These are phyloP conservation scores for Ursus arctos DNA, from an alignment of 2,113 vertebrate species.

Conservation along the genomic window DNA sequence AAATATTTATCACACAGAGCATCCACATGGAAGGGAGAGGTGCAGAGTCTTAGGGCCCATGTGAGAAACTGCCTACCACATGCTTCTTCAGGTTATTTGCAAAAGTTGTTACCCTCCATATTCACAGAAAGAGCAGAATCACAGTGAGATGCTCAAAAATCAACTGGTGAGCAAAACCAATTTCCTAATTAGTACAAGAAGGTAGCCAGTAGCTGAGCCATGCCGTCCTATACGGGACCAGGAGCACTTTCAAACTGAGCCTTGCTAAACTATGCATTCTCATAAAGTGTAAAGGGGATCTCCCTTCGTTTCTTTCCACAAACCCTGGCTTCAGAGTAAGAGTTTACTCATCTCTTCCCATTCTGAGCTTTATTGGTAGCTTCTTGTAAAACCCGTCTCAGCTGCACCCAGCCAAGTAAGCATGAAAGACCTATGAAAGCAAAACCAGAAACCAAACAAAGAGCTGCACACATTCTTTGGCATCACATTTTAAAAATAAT, in stretches of 20 bases:
- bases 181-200: conserved; percentile 40
- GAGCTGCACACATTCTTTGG: background rate
- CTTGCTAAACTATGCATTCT: conserved; percentile 9
- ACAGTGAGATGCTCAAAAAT: conserved; percentile 30
- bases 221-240: background rate
- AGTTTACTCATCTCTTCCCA: conserved; percentile 76
- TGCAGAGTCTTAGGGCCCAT: background rate
- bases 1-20: background rate
- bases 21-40: background rate
- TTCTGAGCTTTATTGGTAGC: conserved; percentile 53
- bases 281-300: conserved; percentile 43
- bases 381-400: conserved; percentile 72
- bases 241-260: background rate
- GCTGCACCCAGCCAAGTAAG: conserved; percentile 21
- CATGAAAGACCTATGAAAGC: conserved; percentile 57
- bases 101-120: background rate
- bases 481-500: background rate
- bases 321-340: conserved; percentile 22
- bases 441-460: conserved; percentile 56
- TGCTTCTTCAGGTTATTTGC: background rate
- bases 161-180: background rate
- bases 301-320: conserved; percentile 28
- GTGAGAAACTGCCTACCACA: background rate
- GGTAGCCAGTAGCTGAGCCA: background rate
- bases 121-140: conserved; percentile 21